A percentile compares a stretch with the other conserved stretches of the same genome.
These are phyloP conservation scores for Fulmarus glacialis DNA, from an alignment of 2,113 vertebrate genomes.

Conservation along the genomic window DNA sequence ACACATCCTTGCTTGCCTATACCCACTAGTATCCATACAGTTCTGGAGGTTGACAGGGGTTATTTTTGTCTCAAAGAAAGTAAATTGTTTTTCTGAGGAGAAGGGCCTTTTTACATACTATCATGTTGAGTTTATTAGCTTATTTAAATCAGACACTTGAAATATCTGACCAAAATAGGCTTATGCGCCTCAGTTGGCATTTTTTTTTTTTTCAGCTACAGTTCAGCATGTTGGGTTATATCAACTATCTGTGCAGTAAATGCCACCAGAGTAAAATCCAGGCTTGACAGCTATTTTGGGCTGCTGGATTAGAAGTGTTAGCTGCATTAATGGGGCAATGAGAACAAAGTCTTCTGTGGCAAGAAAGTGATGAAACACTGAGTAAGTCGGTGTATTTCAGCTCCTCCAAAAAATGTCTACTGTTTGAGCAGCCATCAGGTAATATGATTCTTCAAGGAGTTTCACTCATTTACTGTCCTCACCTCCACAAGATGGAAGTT, in stretches of 20 bases:
- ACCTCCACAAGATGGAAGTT: background rate
- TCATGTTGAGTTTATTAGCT: background rate
- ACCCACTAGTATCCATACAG: background rate
- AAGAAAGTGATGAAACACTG: background rate
- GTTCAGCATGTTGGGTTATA: background rate
- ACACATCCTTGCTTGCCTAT: background rate
- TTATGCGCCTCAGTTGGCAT: rapidly evolving
- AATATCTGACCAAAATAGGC: background rate
- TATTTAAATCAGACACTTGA: background rate
- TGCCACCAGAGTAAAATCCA: background rate
- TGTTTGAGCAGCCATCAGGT: background rate
- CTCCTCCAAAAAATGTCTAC: background rate
- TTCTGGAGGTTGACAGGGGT: background rate
- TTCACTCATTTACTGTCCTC: background rate
- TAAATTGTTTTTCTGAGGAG: background rate
- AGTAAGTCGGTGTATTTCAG: background rate
- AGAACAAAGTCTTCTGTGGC: background rate
- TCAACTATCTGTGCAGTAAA: background rate
- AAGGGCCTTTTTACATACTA: background rate
- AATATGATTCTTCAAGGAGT: background rate
- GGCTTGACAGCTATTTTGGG: constrained; percentile 46
- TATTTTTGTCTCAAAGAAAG: background rate
- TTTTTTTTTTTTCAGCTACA: background rate
- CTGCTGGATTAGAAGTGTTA: constrained; percentile 46
- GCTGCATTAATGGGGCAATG: constrained; percentile 34